Base-by-base conservation (phyloP, 2,888 invertebrate species). In the Mythimna albipuncta region DNA sequence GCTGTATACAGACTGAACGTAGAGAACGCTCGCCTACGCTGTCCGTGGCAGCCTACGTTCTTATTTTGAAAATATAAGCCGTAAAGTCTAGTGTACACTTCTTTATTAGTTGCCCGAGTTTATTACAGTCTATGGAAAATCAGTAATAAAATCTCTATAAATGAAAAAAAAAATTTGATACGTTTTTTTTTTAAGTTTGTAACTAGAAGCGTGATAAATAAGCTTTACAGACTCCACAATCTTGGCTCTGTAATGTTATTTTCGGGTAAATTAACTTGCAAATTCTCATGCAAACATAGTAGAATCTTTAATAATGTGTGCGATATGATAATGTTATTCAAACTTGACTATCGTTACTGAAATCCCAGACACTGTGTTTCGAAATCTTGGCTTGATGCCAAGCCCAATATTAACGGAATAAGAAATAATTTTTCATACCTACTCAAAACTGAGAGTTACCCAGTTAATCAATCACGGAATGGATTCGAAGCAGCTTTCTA, bases 1-100 rank as follows among this genome's bases (percentile, higher is more conserved):
- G 90, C 87, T 88, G 84, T 83, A 70, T 85, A 83, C 82, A 77
- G 85, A 90, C 89, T 90, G 91, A 90, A 84, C 81, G 83, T 64
- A 55, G 73, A 68, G 57, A 75, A 68, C 76, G 84, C 69, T 71
- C 82, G 79, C 70, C 81, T 77, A 79, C 77, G 62, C 72, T 68
- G 65, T 65, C 65, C 58, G 67, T 64, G 70, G 77, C 65, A 77
- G 62, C 75, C 79, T 78, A 74, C 79, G 75, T 69, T 83, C 77
- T 77, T 85, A 84, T 84, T 84, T 74, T 72, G 78, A 83, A 84
- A 87, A 79, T 78, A 44, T 79, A 68, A 67, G 64, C 66, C 52
- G 41, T 67, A 70, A 71, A 67, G 70, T 61, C 19, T 47, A 57
- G 63, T 62, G 44, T 62, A 65, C 32, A 82, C 54, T 55, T 64